phyloP scores from a whole-genome alignment of 2,888 invertebrate species.

The Brenthis daphne region DNA sequence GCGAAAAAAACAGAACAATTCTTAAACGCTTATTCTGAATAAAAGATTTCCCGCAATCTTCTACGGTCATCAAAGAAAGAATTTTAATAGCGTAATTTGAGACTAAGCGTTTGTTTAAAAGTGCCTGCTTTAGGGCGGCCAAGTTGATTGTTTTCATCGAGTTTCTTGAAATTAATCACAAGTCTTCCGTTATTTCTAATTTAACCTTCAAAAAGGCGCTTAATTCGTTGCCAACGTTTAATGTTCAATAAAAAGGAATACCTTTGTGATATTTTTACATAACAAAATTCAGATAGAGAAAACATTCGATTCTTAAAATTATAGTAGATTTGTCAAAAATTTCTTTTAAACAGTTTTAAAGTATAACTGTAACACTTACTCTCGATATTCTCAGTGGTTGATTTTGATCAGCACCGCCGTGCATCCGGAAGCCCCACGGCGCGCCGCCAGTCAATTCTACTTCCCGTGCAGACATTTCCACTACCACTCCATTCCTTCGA shows the following conservation, averaged over 20 bases:
- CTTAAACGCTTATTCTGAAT: slow-evolving; percentile 19
- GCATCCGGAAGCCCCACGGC: slow-evolving; percentile 95
- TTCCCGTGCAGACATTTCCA: slow-evolving; percentile 86
- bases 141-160: slow-evolving; percentile 37
- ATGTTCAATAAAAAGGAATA: background rate
- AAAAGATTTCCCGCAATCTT: slow-evolving; percentile 27
- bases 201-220: slow-evolving; percentile 16
- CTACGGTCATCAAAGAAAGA: slow-evolving; percentile 28
- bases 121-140: slow-evolving; percentile 29
- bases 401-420: slow-evolving; percentile 90
- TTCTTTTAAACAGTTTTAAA: background rate
- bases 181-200: slow-evolving; percentile 22
- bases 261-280: too few relatives aligned
- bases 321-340: background rate
- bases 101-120: slow-evolving; percentile 34
- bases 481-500: slow-evolving; percentile 59
- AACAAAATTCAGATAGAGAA: too few relatives aligned
- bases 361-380: slow-evolving; percentile 77
- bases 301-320: background rate
- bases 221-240: background rate
- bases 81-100: slow-evolving; percentile 36
- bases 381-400: slow-evolving; percentile 90
- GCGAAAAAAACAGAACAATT: slow-evolving; percentile 19
- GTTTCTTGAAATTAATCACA: slow-evolving; percentile 31
- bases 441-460: slow-evolving; percentile 90